phyloP scores from a whole-genome alignment of 2,797 vertebrate genomes.

The Cyclura pinguis region DNA sequence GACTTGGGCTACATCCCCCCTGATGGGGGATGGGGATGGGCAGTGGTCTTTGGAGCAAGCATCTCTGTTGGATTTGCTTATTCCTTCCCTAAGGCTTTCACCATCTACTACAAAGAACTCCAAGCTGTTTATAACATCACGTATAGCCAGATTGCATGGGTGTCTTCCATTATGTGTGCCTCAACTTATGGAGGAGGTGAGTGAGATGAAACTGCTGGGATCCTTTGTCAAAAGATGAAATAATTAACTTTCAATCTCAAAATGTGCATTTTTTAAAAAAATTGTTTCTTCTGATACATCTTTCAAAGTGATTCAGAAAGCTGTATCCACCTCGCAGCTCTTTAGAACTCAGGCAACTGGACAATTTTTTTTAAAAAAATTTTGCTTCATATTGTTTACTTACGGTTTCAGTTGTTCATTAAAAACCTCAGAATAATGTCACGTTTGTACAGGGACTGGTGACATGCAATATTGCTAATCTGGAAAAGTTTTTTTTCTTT shows the following conservation, averaged over 20 bases:
- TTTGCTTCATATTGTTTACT: not conserved
- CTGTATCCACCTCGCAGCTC: too few relatives aligned
- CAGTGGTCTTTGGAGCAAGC: conserved; percentile 83
- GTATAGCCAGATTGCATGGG: conserved; percentile 84
- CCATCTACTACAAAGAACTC: conserved; percentile 86
- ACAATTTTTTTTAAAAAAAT: not conserved
- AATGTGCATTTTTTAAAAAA: not conserved
- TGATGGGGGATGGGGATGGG: conserved; percentile 87
- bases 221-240: conserved; percentile 48
- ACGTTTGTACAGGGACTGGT: not conserved
- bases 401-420: not conserved
- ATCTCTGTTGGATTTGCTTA: conserved; percentile 87
- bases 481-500: not conserved
- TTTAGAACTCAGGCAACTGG: not conserved
- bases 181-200: conserved; percentile 86
- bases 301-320: not conserved
- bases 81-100: conserved; percentile 84
- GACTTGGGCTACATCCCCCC: conserved; percentile 72
- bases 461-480: not conserved
- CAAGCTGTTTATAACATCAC: conserved; percentile 80
- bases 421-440: not conserved
- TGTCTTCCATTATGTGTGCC: conserved; percentile 87
- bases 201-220: conserved; percentile 36
- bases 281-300: not conserved
- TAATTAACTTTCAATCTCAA: not conserved